phyloP scores from a whole-genome alignment of 1,140 invertebrate genomes.

The Brachionus manjavacas region DNA sequence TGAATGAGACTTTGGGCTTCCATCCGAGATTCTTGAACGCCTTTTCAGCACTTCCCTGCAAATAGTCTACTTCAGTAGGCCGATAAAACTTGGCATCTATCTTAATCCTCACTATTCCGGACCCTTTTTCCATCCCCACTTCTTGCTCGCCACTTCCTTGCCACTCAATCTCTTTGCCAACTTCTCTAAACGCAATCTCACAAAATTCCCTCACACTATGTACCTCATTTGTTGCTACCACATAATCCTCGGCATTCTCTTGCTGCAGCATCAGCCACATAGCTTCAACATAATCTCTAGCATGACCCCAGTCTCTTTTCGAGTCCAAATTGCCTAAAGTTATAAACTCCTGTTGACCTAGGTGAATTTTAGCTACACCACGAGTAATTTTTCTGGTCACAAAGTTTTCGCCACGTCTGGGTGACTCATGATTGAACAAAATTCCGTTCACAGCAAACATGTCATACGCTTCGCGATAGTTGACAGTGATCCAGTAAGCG shows the following conservation, averaged over 20 bases:
- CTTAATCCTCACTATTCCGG: constrained; percentile 72
- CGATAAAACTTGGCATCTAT: constrained; percentile 92
- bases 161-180: constrained; percentile 70
- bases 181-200: constrained; percentile 75
- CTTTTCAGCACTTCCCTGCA: constrained; percentile 84
- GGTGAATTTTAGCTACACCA: constrained; percentile 87
- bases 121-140: constrained; percentile 76
- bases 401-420: constrained; percentile 90
- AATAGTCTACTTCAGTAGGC: constrained; percentile 83
- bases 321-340: constrained; percentile 94
- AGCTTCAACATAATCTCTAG: constrained; percentile 96
- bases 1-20: constrained; percentile 76
- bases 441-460: constrained; percentile 99
- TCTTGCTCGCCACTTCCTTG: constrained; percentile 77
- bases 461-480: constrained; percentile 93
- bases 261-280: constrained; percentile 99
- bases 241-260: constrained; percentile 85
- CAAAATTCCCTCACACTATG: constrained; percentile 96
- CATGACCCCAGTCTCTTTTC: constrained; percentile 97
- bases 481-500: constrained; percentile 96
- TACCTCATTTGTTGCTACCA: constrained; percentile 88
- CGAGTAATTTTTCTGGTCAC: constrained; percentile 97
- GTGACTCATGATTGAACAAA: constrained; percentile 98
- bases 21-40: constrained; percentile 79
- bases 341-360: constrained; percentile 77